Base-by-base conservation (phyloP, 1,140 invertebrate species). In the Lepidurus arcticus region DNA sequence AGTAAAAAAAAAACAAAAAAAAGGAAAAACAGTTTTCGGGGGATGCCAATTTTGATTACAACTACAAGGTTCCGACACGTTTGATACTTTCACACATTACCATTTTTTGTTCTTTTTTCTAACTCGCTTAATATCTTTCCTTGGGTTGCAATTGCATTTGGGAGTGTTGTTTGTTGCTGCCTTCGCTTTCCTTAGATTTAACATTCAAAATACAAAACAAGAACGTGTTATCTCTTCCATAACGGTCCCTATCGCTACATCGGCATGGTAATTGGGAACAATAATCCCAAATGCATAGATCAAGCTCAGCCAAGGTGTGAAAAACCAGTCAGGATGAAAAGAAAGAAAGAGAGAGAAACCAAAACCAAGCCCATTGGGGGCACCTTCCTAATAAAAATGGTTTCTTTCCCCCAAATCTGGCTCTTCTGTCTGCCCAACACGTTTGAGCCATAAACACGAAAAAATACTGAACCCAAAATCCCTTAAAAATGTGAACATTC, bases 371-470 rank as follows among this genome's bases (percentile, higher is more conserved):
- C 34, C 53, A 65, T 16, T 16, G 53, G 53, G 53, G 53, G 53
- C 10, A 16, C 45, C 16, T 47, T 47, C 45, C 13, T 34, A 34
- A 65, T 65, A 65, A 9, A 65, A 65, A 13, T 65, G 1, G 34
- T 65, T 9, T 65, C 53, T 65, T 1, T 21, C 13, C 16, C 4
- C 10, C 16, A 65, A 65, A 65, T 65, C 53, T 21, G 53, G 53
- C 53, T 65, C 53, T n/a, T 65, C 53, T 65, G 53, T 21, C 53
- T 21, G 53, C 53, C 16, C 53, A 65, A 65, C 53, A 65, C 53
- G 53, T 65, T 65, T 21, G 16, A 65, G 53, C 53, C 53, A 65
- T 65, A 65, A 65, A 65, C 53, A 13, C 7, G n/a, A 7, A 65
- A 65, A 65, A 47, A 65, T n/a, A 65, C 53, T 13, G 21, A 8